phyloP scores from a whole-genome alignment of 2,888 invertebrate genomes.

The Athrips mouffetella region DNA sequence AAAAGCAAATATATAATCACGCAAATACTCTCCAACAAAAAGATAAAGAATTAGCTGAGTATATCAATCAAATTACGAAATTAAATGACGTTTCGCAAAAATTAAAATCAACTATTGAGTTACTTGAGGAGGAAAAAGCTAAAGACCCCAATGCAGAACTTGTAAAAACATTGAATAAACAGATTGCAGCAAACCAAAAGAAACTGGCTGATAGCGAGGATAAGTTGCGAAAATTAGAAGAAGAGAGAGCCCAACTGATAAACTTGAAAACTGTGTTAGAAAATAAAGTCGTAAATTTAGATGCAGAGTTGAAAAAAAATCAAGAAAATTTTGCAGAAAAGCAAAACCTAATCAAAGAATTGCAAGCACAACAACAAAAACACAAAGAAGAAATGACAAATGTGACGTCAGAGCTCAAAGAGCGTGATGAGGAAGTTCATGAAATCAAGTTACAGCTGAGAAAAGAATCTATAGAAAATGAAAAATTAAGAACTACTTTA shows the following conservation, averaged over 20 bases:
- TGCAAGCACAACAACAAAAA: slow-evolving; percentile 67
- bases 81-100: slow-evolving; percentile 73
- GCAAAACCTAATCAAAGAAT: slow-evolving; percentile 61
- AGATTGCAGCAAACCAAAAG: slow-evolving; percentile 66
- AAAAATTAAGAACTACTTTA: slow-evolving; percentile 80
- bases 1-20: slow-evolving; percentile 67
- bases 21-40: slow-evolving; percentile 64
- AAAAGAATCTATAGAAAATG: slow-evolving; percentile 80
- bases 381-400: slow-evolving; percentile 68
- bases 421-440: slow-evolving; percentile 77
- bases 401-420: slow-evolving; percentile 67
- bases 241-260: slow-evolving; percentile 59
- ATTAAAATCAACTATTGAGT: slow-evolving; percentile 68
- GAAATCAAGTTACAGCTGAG: slow-evolving; percentile 72
- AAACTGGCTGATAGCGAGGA: slow-evolving; percentile 60
- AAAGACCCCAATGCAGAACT: slow-evolving; percentile 73
- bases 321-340: slow-evolving; percentile 67
- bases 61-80: slow-evolving; percentile 75
- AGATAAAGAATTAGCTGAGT: slow-evolving; percentile 67
- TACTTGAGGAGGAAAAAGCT: slow-evolving; percentile 68
- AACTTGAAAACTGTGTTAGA: slow-evolving; percentile 52
- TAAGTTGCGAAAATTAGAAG: slow-evolving; percentile 60
- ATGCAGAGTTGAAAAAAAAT: slow-evolving; percentile 57
- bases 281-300: slow-evolving; percentile 48
- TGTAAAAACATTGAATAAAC: slow-evolving; percentile 72